These are phyloP conservation scores for Gisinianus flammeolus DNA, from an alignment of 2,888 invertebrate species.

Conservation along the genomic window DNA sequence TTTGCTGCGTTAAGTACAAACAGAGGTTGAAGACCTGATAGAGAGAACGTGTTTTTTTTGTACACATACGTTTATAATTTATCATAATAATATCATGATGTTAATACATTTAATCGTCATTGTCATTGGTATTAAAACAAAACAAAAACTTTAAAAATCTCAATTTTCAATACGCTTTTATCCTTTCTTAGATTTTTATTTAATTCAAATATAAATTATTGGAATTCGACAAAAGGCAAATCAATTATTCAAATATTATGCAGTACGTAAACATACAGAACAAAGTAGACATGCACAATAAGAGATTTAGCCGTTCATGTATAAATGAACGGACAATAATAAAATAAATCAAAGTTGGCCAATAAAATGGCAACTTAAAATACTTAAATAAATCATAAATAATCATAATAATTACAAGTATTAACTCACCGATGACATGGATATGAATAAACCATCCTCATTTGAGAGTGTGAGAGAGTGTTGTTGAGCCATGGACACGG, in stretches of 20 bases:
- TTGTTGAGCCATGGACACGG: background rate
- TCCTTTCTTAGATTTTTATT: no score
- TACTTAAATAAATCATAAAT: no score
- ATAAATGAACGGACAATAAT: background rate
- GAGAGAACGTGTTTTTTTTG: background rate
- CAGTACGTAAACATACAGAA: background rate
- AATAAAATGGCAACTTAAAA: no score
- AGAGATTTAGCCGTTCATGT: background rate
- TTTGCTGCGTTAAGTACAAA: background rate
- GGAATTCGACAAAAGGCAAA: no score
- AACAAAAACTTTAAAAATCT: no score
- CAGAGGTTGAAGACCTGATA: slow-evolving; percentile 23
- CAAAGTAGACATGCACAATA: background rate
- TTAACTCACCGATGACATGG: background rate
- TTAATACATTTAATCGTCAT: background rate
- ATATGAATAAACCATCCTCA: background rate
- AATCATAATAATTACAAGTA: background rate
- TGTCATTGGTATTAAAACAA: background rate
- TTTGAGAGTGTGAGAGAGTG: background rate
- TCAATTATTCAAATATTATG: background rate
- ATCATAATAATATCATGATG: background rate
- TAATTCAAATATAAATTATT: no score
- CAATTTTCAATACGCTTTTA: no score
- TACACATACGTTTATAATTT: background rate
- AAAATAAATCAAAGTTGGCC: no score